These are phyloP conservation scores for Operophtera brumata DNA, from an alignment of 2,888 invertebrate species.

Conservation along the genomic window DNA sequence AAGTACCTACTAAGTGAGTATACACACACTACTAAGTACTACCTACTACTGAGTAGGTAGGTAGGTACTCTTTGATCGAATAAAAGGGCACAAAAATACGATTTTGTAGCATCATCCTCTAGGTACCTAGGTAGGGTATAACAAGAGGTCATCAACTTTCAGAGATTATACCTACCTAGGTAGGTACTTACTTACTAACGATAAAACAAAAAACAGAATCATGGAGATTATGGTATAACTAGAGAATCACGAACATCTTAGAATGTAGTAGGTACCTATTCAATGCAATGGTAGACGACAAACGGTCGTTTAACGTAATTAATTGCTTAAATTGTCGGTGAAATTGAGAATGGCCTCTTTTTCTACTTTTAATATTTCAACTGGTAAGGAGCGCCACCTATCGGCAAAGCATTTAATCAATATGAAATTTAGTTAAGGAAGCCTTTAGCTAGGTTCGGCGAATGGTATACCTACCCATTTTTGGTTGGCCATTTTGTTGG, in stretches of 20 bases:
- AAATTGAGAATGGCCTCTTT: constrained; percentile 16
- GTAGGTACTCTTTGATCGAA: background rate
- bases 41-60: no score
- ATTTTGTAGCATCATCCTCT: background rate
- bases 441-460: background rate
- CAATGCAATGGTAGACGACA: constrained; percentile 17
- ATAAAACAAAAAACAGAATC: background rate
- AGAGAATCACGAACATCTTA: constrained; percentile 10
- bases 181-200: no score
- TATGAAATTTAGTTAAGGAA: background rate
- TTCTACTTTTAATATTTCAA: background rate
- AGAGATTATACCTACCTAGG: background rate
- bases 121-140: no score
- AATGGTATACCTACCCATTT: background rate
- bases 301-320: constrained; percentile 17
- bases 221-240: background rate
- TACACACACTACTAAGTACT: no score
- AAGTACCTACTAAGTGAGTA: background rate
- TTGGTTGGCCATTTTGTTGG: background rate
- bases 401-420: constrained; percentile 1
- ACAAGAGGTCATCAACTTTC: constrained; percentile 1
- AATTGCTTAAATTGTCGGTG: constrained; percentile 18
- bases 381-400: constrained; percentile 33
- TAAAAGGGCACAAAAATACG: background rate
- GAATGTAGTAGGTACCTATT: constrained; percentile 11